Base-by-base conservation (phyloP, 1,140 invertebrate genomes). In the Helicoverpa armigera region DNA sequence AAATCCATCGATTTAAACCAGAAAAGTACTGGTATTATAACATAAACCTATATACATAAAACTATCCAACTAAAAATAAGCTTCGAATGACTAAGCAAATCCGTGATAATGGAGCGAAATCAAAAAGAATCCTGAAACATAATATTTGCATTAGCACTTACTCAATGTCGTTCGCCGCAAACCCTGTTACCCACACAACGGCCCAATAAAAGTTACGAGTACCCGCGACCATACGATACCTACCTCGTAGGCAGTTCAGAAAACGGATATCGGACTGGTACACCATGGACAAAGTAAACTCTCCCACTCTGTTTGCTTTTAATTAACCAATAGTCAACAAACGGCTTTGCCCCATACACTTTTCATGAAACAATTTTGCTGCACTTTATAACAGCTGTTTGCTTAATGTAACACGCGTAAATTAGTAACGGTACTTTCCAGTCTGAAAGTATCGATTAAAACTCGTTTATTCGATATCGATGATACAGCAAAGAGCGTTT, bases 271-370 rank as follows among this genome's bases (percentile, higher is more conserved):
- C 83, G 65, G 73, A 83, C 63, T 75, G 73, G 43, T 82, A 79
- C 78, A 75, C 81, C 80, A 84, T 84, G 84, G 82, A 84, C 82
- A 84, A 85, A 80, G 86, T 86, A 86, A 88, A 88, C 86, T 83
- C 82, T 79, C 70, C 11, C 63, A 73, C 63, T 72, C 74, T 88
- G 87, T 88, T 87, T 88, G 82, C 80, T 84, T 88, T 88, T 88
- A 87, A 88, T 88, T 88, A 88, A 88, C 87, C 83, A 76, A 82
- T 83, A 82, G 86, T 88, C 86, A 88, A 88, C 86, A 88, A 81
- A 72, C 78, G 76, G 83, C 69, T 82, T 80, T 75, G 65, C 35
- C 74, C 80, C 85, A 87, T 88, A 87, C 84, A 88, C 79, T 87
- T 88, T 88, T 87, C 83, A 86, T 87, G 81, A 84, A 85, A 85